Conservation (phyloP, 1,140 invertebrate species). For the Galleria mellonella region DNA sequence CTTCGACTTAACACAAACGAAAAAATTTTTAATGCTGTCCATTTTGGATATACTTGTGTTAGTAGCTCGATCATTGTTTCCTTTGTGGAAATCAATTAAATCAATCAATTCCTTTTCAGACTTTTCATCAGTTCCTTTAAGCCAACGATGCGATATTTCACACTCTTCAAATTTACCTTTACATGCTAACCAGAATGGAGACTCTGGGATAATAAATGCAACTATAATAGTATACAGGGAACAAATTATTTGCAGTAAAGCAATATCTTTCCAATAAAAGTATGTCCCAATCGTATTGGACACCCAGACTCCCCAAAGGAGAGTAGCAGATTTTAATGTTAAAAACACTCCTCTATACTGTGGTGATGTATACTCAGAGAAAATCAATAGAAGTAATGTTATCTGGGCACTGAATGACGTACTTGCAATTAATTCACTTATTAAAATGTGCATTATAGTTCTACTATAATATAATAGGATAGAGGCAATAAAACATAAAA, state of each 20-base stretch:
- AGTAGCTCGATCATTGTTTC: conserved; percentile 21
- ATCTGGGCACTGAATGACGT: conserved; percentile 1
- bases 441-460: conserved; percentile 4
- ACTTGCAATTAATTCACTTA: conserved; percentile 1
- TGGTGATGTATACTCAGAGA: conserved; percentile 14
- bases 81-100: background rate
- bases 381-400: conserved; percentile 9
- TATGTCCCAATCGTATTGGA: conserved; percentile 31
- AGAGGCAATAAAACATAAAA: background rate
- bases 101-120: conserved; percentile 18
- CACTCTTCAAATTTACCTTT: conserved; percentile 19
- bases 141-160: conserved; percentile 8
- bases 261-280: conserved; percentile 30
- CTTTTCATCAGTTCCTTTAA: conserved; percentile 7
- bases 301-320: conserved; percentile 26
- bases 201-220: conserved; percentile 17
- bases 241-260: conserved; percentile 10
- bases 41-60: too few species aligned
- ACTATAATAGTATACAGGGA: conserved; percentile 11
- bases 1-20: too few species aligned
- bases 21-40: too few species aligned
- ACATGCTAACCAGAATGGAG: conserved; percentile 19
- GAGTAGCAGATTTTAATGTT: conserved; percentile 13
- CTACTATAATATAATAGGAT: conserved; percentile 2
- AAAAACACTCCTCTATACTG: conserved; percentile 16